Conservation (phyloP, 2,888 invertebrate genomes). For the Nemurella pictetii region DNA sequence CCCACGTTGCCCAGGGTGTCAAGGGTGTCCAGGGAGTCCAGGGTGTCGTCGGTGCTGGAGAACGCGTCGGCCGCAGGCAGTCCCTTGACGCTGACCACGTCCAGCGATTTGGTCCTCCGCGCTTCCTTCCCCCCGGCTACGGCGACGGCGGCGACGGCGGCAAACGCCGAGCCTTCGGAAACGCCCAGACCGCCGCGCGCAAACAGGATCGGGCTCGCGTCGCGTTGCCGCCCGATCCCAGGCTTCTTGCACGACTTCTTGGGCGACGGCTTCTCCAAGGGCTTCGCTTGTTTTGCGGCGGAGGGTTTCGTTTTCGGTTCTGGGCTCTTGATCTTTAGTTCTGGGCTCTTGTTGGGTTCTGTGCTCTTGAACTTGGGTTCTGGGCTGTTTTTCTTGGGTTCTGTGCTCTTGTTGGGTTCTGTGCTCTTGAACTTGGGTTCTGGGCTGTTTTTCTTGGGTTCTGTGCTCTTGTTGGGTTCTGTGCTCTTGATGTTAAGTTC, state of each 20-base stretch:
- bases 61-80: conserved; percentile 83
- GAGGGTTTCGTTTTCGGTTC: neutral
- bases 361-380: neutral
- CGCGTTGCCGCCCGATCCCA: neutral
- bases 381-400: neutral
- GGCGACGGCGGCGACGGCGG: conserved; percentile 69
- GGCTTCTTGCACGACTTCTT: neutral
- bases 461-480: no score
- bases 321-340: no score
- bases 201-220: conserved; percentile 74
- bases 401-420: no score
- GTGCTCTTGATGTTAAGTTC: neutral
- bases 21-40: no score
- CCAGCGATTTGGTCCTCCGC: conserved; percentile 79
- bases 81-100: conserved; percentile 77
- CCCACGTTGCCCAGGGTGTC: conserved; percentile 55
- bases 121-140: conserved; percentile 72
- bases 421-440: neutral
- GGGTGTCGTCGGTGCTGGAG: conserved; percentile 86
- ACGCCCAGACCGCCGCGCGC: conserved; percentile 78
- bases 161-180: conserved; percentile 81
- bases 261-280: neutral
- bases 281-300: neutral
- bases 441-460: neutral
- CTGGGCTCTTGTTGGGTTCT: no score